Evolutionary conservation across 2,797 vertebrate genomes (phyloP).

Genomic region (Cichlasoma orientale): DNA sequence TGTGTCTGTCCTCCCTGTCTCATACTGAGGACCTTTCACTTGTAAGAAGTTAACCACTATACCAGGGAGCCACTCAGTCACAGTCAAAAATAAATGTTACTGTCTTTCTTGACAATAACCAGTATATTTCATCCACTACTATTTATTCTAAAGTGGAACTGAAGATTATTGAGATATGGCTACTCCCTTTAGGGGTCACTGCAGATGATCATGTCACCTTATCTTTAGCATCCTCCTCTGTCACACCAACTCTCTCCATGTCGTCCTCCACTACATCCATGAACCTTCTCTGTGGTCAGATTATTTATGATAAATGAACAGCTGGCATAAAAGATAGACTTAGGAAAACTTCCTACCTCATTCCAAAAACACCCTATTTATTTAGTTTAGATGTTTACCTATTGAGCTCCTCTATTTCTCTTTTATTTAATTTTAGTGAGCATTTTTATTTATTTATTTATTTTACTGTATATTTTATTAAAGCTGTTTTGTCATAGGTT

Average conservation of each 20-base stretch:
- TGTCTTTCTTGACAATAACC: neutral
- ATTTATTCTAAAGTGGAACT: too few species aligned
- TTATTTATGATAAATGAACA: neutral
- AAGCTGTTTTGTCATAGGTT: neutral
- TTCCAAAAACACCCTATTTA: neutral
- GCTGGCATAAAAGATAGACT: neutral
- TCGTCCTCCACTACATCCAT: too few species aligned
- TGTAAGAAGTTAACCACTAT: neutral
- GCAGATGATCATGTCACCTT: neutral
- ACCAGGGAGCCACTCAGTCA: neutral
- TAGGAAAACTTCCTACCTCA: neutral
- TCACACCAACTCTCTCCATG: too few species aligned
- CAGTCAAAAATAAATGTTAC: neutral
- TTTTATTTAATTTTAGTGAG: neutral
- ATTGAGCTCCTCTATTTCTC: neutral
- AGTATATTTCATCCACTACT: too few species aligned
- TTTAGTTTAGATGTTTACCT: neutral
- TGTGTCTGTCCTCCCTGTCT: neutral
- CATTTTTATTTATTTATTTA: neutral
- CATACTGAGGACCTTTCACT: neutral
- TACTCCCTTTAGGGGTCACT: neutral
- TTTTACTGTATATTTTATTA: neutral
- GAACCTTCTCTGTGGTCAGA: too few species aligned
- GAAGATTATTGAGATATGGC: neutral
- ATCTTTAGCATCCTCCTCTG: neutral